These are phyloP conservation scores for Nephrotoma flavescens DNA, from an alignment of 2,888 invertebrate genomes.

Conservation along the genomic window DNA sequence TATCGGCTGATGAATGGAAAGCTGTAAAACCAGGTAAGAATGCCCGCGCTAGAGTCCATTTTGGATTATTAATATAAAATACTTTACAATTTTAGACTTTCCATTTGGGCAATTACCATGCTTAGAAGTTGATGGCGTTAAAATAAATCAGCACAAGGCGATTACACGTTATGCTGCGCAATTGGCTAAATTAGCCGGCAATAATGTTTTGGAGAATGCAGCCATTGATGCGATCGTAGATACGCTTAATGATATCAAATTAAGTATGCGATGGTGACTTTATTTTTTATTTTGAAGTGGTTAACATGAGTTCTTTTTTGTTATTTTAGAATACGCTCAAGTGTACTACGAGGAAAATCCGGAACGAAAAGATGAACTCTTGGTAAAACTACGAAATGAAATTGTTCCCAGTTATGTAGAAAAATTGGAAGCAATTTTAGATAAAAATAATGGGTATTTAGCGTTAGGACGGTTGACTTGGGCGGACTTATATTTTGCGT, in stretches of 20 bases:
- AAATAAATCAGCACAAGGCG: conserved; percentile 42
- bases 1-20: conserved; percentile 39
- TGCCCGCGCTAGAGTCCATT: background rate
- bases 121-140: conserved; percentile 44
- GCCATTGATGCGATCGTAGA: conserved; percentile 47
- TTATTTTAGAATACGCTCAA: background rate
- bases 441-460: background rate
- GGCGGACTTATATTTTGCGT: background rate
- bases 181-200: conserved; percentile 41
- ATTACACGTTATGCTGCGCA: conserved; percentile 37
- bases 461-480: background rate
- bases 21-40: conserved; percentile 27
- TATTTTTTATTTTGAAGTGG: no score
- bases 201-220: conserved; percentile 42
- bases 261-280: conserved; percentile 27
- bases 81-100: conserved; percentile 20
- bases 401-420: background rate
- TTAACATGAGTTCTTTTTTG: background rate
- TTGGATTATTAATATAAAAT: no score
- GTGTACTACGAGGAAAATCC: background rate
- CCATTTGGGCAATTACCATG: conserved; percentile 51
- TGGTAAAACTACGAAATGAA: background rate
- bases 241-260: conserved; percentile 44
- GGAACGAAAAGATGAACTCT: background rate
- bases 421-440: background rate